A percentile compares a stretch with the other conserved stretches of the same genome.
phyloP scores from a whole-genome alignment of 2,113 vertebrate species.

The Leuciscus idus region DNA sequence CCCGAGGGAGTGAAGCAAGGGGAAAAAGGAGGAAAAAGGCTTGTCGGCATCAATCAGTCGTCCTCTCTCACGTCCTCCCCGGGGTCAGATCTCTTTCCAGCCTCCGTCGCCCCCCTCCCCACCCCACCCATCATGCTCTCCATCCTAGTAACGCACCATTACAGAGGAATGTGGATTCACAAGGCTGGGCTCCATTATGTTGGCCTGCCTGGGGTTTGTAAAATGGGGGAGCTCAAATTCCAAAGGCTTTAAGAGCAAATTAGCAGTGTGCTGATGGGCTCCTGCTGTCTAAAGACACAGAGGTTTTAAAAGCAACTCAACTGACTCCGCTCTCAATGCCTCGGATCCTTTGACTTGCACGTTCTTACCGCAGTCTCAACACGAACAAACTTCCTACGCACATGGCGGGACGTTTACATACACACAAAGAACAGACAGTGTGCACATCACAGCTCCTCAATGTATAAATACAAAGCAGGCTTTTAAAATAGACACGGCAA shows the following conservation, averaged over 20 bases:
- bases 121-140: conserved; percentile 54
- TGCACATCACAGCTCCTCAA: not conserved
- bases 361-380: conserved; percentile 12
- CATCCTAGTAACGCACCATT: conserved; percentile 70
- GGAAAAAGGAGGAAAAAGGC: conserved; percentile 49
- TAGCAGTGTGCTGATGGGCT: conserved; percentile 61
- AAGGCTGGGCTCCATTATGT: conserved; percentile 65
- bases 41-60: conserved; percentile 69
- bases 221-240: conserved; percentile 68
- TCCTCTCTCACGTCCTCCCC: conserved; percentile 63
- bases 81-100: conserved; percentile 71
- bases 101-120: conserved; percentile 48
- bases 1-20: conserved; percentile 51
- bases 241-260: conserved; percentile 75
- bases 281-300: conserved; percentile 44
- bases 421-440: conserved; percentile 27
- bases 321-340: conserved; percentile 17
- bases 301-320: conserved; percentile 33
- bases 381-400: conserved; percentile 16
- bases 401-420: not conserved
- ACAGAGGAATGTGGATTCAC: conserved; percentile 79
- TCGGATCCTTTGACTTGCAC: not conserved
- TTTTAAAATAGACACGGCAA: conserved; percentile 33
- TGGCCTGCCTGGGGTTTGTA: conserved; percentile 58
- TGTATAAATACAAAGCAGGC: conserved; percentile 12